Evolutionary conservation across 2,888 invertebrate species (phyloP).

Genomic region (Pollenia griseotomentosa): DNA sequence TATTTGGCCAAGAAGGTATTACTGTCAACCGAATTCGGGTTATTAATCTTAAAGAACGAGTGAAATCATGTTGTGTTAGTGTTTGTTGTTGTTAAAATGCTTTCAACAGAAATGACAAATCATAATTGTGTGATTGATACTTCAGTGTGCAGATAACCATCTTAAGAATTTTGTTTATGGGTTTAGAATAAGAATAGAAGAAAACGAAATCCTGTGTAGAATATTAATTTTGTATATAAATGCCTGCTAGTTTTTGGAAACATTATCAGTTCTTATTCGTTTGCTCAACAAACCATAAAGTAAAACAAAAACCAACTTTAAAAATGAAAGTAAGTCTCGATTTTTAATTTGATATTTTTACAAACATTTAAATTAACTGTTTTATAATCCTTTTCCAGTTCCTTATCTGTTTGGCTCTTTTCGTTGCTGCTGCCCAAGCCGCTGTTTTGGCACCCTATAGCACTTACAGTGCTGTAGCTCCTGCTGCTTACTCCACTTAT

Average conservation of each 20-base stretch:
- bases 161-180: constrained; percentile 35
- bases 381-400: constrained; percentile 74
- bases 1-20: neutral
- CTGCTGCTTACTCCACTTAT: constrained; percentile 68
- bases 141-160: constrained; percentile 2
- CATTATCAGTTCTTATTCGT: constrained; percentile 59
- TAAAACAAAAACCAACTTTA: neutral
- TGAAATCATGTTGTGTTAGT: constrained; percentile 22
- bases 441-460: constrained; percentile 75
- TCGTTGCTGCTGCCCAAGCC: constrained; percentile 80
- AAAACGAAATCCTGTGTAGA: neutral
- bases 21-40: constrained; percentile 38
- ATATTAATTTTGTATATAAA: constrained; percentile 60
- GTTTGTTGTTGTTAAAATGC: neutral
- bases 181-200: neutral
- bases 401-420: constrained; percentile 80
- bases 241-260: neutral
- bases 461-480: constrained; percentile 74
- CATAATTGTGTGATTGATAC: constrained; percentile 41
- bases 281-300: constrained; percentile 1
- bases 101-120: constrained; percentile 41
- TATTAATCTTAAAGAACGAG: constrained; percentile 45
- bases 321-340: constrained; percentile 61
- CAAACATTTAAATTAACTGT: neutral
- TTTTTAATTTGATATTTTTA: neutral